phyloP scores from a whole-genome alignment of 1,140 invertebrate genomes.

The Pogonognathellus flavescens region DNA sequence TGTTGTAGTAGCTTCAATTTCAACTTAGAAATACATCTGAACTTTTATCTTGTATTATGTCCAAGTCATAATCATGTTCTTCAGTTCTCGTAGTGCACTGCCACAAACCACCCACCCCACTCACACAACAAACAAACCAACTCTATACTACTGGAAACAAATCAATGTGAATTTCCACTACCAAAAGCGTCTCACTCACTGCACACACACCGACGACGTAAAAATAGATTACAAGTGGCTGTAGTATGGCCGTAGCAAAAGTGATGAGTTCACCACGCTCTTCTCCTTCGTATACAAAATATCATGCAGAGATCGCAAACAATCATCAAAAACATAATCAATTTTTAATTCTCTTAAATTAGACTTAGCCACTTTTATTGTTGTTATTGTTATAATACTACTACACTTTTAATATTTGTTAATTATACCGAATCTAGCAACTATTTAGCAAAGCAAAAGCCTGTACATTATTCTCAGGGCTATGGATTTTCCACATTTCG shows the following conservation, averaged over 20 bases:
- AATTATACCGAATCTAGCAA: too few species aligned
- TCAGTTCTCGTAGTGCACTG: conserved; percentile 24
- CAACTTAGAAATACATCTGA: too few species aligned
- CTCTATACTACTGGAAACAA: too few species aligned
- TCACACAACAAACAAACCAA: conserved; percentile 12
- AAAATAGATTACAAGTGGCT: too few species aligned
- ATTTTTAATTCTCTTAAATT: conserved; percentile 25
- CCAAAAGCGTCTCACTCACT: background rate
- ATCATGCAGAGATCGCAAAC: conserved; percentile 32
- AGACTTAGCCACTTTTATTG: conserved; percentile 12
- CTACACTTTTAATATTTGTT: background rate
- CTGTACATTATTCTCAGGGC: conserved; percentile 1
- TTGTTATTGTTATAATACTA: conserved; percentile 12
- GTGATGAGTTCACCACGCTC: background rate
- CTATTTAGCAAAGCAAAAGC: too few species aligned
- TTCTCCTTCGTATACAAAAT: background rate
- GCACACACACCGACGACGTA: background rate
- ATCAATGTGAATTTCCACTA: too few species aligned
- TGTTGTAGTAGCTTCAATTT: background rate
- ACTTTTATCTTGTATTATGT: too few species aligned
- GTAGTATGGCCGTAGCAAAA: background rate
- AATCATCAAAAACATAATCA: conserved; percentile 50
- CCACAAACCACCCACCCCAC: background rate
- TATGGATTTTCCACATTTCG: background rate
- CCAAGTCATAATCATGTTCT: background rate